Evolutionary conservation across 2,888 invertebrate genomes (phyloP).

Genomic region (Marronus borbonicus): DNA sequence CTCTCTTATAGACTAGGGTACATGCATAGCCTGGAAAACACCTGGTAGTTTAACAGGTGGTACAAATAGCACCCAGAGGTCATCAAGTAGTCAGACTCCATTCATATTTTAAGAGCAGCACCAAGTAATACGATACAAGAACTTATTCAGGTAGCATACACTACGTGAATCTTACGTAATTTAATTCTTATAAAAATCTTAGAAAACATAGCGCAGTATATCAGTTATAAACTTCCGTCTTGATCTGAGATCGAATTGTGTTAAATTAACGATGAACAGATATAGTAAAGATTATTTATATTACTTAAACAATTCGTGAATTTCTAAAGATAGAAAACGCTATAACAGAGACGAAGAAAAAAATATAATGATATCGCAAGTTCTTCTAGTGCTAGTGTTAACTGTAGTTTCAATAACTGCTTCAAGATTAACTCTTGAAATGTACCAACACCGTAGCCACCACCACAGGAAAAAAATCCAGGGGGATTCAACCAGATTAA

Average conservation of each 20-base stretch:
- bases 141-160: constrained; percentile 63
- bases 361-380: constrained; percentile 47
- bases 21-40: constrained; percentile 66
- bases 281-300: not conserved
- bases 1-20: constrained; percentile 59
- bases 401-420: constrained; percentile 56
- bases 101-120: constrained; percentile 63
- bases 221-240: not conserved
- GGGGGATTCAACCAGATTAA: constrained; percentile 72
- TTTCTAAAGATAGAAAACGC: not conserved
- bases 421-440: constrained; percentile 72
- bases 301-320: constrained; percentile 22
- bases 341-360: not conserved
- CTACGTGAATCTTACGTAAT: constrained; percentile 62
- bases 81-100: constrained; percentile 60
- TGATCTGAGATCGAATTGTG: not conserved
- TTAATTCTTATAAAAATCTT: constrained; percentile 59
- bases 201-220: not conserved
- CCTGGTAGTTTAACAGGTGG: constrained; percentile 69
- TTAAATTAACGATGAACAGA: constrained; percentile 12
- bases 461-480: constrained; percentile 71
- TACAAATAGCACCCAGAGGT: constrained; percentile 70
- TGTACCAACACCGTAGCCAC: constrained; percentile 68
- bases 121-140: constrained; percentile 66
- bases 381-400: constrained; percentile 59